These are phyloP conservation scores for Aphaenogaster rudis DNA, from an alignment of 1,140 invertebrate species.

Conservation along the genomic window DNA sequence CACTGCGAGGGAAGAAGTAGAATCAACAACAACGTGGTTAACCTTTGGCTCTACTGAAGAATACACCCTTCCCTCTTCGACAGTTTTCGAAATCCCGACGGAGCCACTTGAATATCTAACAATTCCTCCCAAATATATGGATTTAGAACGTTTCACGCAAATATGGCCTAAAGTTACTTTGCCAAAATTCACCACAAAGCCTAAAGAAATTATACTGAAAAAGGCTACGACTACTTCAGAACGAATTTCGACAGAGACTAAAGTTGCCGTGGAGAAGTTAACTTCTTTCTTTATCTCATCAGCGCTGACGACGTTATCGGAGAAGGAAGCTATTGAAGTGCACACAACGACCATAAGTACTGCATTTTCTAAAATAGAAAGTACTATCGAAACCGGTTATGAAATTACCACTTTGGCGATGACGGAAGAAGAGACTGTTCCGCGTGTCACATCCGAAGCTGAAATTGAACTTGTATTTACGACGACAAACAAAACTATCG, in stretches of 20 bases:
- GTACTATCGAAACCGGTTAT: background rate
- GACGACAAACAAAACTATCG: constrained; percentile 9
- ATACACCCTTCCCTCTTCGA: constrained; percentile 36
- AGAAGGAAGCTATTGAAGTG: constrained; percentile 14
- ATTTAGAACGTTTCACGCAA: background rate
- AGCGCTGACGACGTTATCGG: constrained; percentile 22
- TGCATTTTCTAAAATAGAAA: background rate
- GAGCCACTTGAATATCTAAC: constrained; percentile 29
- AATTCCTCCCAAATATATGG: background rate
- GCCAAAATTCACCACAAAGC: constrained; percentile 14
- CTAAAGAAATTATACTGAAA: constrained; percentile 16
- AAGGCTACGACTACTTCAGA: background rate
- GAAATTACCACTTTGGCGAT: background rate
- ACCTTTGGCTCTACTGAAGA: constrained; percentile 48
- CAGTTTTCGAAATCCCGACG: constrained; percentile 19
- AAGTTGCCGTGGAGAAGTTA: background rate
- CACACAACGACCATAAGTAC: background rate
- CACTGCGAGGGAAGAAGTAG: background rate
- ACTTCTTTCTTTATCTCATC: constrained; percentile 32
- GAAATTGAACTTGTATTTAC: constrained; percentile 25
- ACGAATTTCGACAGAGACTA: background rate
- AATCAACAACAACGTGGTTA: background rate
- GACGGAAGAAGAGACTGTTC: background rate
- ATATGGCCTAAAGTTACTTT: background rate
- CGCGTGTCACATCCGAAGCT: background rate